phyloP scores from a whole-genome alignment of 2,797 vertebrate species.

The Sebastiscus tertius region DNA sequence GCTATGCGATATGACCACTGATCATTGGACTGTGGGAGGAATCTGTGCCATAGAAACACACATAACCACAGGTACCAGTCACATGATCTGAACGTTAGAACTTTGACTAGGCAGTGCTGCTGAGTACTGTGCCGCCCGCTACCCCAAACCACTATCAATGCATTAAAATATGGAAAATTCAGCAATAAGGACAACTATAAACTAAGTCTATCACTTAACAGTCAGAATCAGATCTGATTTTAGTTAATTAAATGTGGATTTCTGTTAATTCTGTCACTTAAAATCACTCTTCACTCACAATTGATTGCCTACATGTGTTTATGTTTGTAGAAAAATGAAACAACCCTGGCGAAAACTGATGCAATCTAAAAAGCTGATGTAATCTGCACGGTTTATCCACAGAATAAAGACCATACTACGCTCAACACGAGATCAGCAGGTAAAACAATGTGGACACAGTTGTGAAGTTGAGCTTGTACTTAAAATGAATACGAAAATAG shows the following conservation, averaged over 20 bases:
- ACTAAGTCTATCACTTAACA: background rate
- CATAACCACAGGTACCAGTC: too few relatives aligned
- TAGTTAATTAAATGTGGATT: background rate
- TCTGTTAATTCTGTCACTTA: background rate
- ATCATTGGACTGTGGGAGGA: too few relatives aligned
- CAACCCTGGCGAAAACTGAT: background rate
- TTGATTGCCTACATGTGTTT: background rate
- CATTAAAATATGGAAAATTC: background rate
- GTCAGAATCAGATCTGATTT: background rate
- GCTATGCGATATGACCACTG: too few relatives aligned
- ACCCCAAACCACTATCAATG: background rate
- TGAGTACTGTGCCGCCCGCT: background rate
- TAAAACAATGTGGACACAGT: constrained; percentile 7
- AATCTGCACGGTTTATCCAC: background rate
- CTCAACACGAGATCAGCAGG: constrained; percentile 23
- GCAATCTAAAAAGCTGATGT: background rate
- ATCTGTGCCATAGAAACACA: too few relatives aligned
- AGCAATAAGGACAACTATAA: background rate
- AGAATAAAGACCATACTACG: constrained; percentile 3
- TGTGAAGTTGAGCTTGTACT: constrained; percentile 12
- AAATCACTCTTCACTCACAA: too few relatives aligned
- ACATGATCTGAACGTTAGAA: too few relatives aligned
- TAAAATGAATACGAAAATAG: constrained; percentile 41
- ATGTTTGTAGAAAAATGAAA: background rate
- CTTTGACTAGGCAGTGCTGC: background rate